phyloP scores from a whole-genome alignment of 1,140 invertebrate species.

The Dendrolimus punctatus region DNA sequence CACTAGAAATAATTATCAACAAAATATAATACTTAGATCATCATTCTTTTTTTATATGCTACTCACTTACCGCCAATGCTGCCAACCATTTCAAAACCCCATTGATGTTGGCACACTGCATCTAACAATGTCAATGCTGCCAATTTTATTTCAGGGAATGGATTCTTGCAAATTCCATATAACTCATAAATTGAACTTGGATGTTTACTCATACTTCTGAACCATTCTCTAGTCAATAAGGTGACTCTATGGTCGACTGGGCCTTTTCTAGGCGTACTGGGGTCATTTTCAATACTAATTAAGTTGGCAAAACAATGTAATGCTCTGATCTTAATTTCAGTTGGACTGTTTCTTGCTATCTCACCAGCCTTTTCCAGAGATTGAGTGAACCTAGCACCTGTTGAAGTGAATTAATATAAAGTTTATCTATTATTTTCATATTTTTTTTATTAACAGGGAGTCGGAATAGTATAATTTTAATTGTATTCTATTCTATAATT shows the following conservation, averaged over 20 bases:
- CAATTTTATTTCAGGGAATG: slow-evolving; percentile 77
- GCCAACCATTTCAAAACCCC: slow-evolving; percentile 76
- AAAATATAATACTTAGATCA: too few species aligned
- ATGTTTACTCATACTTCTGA: slow-evolving; percentile 55
- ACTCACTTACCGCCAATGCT: slow-evolving; percentile 66
- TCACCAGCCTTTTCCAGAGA: slow-evolving; percentile 70
- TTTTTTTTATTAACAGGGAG: neutral
- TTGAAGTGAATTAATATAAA: slow-evolving; percentile 8
- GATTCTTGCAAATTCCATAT: slow-evolving; percentile 72
- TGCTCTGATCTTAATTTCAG: slow-evolving; percentile 74
- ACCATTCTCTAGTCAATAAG: slow-evolving; percentile 71
- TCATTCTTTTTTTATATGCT: too few species aligned
- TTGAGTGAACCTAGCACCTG: slow-evolving; percentile 64
- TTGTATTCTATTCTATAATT: too few species aligned
- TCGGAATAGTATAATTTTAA: too few species aligned
- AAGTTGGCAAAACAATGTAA: slow-evolving; percentile 75
- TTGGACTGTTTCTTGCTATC: slow-evolving; percentile 73
- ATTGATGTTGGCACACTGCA: slow-evolving; percentile 72
- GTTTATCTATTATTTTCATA: neutral
- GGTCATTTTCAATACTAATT: slow-evolving; percentile 56
- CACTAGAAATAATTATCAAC: too few species aligned
- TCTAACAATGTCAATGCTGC: slow-evolving; percentile 71
- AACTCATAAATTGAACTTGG: slow-evolving; percentile 55
- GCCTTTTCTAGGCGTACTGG: slow-evolving; percentile 10
- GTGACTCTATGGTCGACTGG: slow-evolving; percentile 61